Evolutionary conservation across 2,888 invertebrate genomes (phyloP).

Genomic region (Slavum lentiscoides): DNA sequence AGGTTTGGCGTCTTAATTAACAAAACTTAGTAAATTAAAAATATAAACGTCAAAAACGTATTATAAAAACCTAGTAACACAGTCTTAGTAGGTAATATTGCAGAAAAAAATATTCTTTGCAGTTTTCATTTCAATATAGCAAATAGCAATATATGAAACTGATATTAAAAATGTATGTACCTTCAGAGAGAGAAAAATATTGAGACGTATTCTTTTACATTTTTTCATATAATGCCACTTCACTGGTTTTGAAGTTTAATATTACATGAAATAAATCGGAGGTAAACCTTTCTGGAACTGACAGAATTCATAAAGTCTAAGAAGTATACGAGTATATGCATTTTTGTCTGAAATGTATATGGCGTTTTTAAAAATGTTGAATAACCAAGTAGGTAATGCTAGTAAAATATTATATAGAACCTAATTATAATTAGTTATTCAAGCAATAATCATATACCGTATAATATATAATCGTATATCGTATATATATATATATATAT

Average conservation of each 20-base stretch:
- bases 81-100: not conserved
- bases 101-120: not conserved
- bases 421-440: no score
- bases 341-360: not conserved
- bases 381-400: no score
- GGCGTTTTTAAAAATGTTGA: not conserved
- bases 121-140: constrained; percentile 3
- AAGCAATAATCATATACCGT: no score
- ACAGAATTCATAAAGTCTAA: constrained; percentile 15
- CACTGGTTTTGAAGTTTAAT: constrained; percentile 22
- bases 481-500: no score
- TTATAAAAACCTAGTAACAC: not conserved
- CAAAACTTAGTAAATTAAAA: no score
- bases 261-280: constrained; percentile 28
- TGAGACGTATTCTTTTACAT: not conserved
- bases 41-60: no score
- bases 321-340: not conserved
- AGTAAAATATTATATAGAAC: no score
- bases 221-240: constrained; percentile 13
- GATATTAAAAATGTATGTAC: constrained; percentile 3
- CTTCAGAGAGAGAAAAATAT: not conserved
- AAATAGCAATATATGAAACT: not conserved
- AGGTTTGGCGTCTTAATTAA: no score
- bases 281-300: constrained; percentile 12
- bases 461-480: no score